Evolutionary conservation across 2,113 vertebrate species (phyloP), one percentile per base, ranked within the genome.

Genomic region (Oplegnathus fasciatus): DNA sequence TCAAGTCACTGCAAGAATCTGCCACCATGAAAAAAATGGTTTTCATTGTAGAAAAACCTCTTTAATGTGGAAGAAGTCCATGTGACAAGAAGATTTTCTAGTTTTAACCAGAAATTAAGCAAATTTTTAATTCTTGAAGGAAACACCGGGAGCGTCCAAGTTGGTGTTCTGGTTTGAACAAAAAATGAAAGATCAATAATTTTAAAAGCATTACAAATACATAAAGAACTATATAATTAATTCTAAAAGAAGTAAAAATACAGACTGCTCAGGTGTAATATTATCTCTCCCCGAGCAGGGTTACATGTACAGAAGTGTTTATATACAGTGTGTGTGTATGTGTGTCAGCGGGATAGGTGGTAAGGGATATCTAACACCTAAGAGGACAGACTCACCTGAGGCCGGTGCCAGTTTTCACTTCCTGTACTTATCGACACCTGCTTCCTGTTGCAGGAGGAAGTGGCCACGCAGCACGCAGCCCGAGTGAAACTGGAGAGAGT

Each of bases 401-500:
- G 87, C 87, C 24, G 88, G 91, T 94, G 88, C 91, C 88, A 87
- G 82, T 91, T 94, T 93, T 91, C 91, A 95, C 95, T 95, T 96
- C 95, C 94, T 95, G 95, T 94, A 75, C 92, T 90, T 94, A 95
- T 95, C 83, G 94, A 94, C 91, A 87, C 84, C 93, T 89, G 94
- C 93, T 96, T 96, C 93, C 94, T 93, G 93, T 94, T 93, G 92
- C 88, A 94, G 89, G 81, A 92, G 94, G 94, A 94, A 95, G 93
- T 92, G 92, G 94, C 91, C 90, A 93, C 80, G 86, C 94, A 95
- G 94, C 91, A 93, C 75, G 40, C 86, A 66, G 87, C 83, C 79
- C 20, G 26, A 66, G 89, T 92, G 94, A 92, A 94, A 94, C 90
- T 58, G 66, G 91, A 92, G 91, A 91, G 78, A 84, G 89, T 90